These are phyloP conservation scores for Peromyscus nudipes DNA, from an alignment of 2,797 vertebrate genomes.

Conservation along the genomic window DNA sequence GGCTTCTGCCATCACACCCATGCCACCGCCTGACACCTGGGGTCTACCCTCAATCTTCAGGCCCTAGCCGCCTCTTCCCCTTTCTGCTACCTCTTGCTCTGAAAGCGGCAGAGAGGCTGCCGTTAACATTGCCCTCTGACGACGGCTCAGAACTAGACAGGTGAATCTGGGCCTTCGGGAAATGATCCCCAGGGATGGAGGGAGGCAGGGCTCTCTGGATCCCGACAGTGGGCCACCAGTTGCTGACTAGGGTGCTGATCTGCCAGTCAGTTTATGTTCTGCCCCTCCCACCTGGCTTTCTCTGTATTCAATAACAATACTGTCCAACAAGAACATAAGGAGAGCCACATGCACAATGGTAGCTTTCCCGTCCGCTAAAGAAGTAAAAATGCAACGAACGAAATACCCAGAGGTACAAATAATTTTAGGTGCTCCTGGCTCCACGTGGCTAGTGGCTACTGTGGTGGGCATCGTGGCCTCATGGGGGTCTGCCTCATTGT, in stretches of 20 bases:
- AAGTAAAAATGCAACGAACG: not conserved
- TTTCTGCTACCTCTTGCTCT: not conserved
- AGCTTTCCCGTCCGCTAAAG: not conserved
- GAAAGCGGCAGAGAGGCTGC: not conserved
- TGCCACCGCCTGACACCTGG: not conserved
- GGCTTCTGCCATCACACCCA: not conserved
- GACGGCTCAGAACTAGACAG: not conserved
- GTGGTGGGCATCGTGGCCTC: fast-evolving
- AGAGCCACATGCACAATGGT: not conserved
- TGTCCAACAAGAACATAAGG: not conserved
- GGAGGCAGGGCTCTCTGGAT: not conserved
- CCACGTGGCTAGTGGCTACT: fast-evolving
- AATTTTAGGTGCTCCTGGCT: not conserved
- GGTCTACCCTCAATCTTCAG: not conserved
- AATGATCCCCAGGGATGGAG: not conserved
- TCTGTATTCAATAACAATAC: not conserved
- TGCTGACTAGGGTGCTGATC: not conserved
- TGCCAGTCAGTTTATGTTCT: not conserved
- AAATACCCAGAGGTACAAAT: not conserved
- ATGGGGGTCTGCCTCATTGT: not conserved
- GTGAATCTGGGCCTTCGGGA: not conserved
- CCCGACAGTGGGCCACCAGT: not conserved
- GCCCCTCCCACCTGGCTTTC: not conserved
- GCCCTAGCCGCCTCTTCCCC: not conserved
- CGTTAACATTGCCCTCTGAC: fast-evolving